Base-by-base conservation (phyloP, 2,888 invertebrate genomes). In the Auanema sp. region DNA sequence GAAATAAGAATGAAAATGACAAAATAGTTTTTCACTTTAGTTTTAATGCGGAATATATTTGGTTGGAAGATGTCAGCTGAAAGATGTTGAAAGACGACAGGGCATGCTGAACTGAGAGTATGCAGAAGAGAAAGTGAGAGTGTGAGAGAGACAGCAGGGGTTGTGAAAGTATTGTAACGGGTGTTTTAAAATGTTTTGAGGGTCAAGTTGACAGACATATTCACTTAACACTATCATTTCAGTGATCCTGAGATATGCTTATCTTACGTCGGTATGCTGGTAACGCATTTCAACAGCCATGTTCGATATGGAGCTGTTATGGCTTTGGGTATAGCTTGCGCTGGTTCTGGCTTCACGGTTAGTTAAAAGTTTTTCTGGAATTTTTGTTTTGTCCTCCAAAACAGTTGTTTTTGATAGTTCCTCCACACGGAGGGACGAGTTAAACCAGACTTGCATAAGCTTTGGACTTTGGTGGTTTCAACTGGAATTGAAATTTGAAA, bases 271-370 rank as follows among this genome's bases (percentile, higher is more conserved):
- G 95, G 95, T 0, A 87, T 98, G 16, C 86, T 98, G 69, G 94
- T 97, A 0, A 98, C 98, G 85, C 96, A 95, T 68, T 99, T 98
- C 88, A 98, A 99, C 84, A 96, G 97, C 0, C 96, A 98, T 84
- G 97, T 98, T 0, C 90, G 98, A 60, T 99, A 97, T 84, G 98
- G 98, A 14, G 97, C 98, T 11, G 98, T 97, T 8, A 94, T 99
- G 93, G 98, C 98, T 2, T 77, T 98, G 65, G 98, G 97, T 66
- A 97, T 99, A 78, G 96, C 97, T 0, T 99, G 97, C 85, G 96
- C 97, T 50, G 98, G 97, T 12, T 94, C 95, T 8, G 97, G 96
- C n/a, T 89, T 93, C 63, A 89, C 88, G 85, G 87, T 87, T 75
- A 33, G 33, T 33, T 3, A 33, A 33, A 33, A 5, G 3, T 33